These are phyloP conservation scores for Onychostruthus taczanowskii DNA, from an alignment of 2,113 vertebrate species.

Conservation along the genomic window DNA sequence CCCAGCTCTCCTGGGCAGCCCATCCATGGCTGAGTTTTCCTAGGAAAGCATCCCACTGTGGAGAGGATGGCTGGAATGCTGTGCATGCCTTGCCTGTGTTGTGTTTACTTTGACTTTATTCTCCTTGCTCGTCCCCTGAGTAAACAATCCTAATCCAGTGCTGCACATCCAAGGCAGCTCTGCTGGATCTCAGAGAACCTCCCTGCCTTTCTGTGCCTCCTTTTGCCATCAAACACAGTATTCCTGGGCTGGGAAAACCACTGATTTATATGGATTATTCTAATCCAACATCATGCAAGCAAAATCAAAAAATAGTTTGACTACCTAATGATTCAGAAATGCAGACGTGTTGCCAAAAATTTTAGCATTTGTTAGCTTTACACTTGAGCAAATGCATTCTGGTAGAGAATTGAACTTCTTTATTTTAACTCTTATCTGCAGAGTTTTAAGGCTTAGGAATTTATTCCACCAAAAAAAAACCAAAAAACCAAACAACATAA, in stretches of 20 bases:
- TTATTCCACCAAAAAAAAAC: neutral
- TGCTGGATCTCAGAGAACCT: neutral
- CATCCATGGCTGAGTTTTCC: neutral
- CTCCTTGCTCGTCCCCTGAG: neutral
- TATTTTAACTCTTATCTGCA: neutral
- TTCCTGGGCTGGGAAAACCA: slow-evolving; percentile 4
- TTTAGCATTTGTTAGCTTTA: slow-evolving; percentile 55
- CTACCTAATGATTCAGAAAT: slow-evolving; percentile 68
- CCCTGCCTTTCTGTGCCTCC: neutral
- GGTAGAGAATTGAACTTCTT: slow-evolving; percentile 15
- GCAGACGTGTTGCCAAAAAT: slow-evolving; percentile 41
- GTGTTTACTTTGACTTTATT: slow-evolving; percentile 28
- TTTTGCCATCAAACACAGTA: neutral
- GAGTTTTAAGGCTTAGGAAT: neutral
- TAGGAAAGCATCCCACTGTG: neutral
- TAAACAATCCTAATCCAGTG: slow-evolving; percentile 6
- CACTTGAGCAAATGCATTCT: slow-evolving; percentile 50
- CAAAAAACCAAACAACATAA: fast-evolving
- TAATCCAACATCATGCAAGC: slow-evolving; percentile 17
- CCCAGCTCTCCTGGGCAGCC: neutral
- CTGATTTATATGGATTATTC: slow-evolving; percentile 28
- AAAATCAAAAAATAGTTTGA: slow-evolving; percentile 57
- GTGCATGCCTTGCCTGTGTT: neutral
- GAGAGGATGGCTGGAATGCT: neutral
- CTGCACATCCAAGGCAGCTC: neutral